Conservation (phyloP, 2,888 invertebrate genomes). For the Callyntrura sp. region DNA sequence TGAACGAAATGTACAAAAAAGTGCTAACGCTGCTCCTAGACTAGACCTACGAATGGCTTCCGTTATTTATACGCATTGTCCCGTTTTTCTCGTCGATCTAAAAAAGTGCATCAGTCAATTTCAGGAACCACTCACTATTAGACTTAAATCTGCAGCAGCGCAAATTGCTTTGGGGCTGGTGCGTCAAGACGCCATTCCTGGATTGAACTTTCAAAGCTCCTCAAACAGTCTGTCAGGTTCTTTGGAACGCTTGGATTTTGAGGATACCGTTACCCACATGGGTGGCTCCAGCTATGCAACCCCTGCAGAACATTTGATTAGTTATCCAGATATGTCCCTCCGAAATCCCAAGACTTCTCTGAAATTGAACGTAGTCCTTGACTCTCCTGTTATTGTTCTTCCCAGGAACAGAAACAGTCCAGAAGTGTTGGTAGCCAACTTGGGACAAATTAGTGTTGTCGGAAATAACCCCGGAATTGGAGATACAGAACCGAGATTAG, state of each 20-base stretch:
- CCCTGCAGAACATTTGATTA: constrained; percentile 25
- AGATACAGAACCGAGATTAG: constrained; percentile 9
- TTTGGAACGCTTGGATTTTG: constrained; percentile 80
- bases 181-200: constrained; percentile 85
- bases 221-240: constrained; percentile 81
- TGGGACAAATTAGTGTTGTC: constrained; percentile 92
- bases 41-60: constrained; percentile 91
- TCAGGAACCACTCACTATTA: constrained; percentile 87
- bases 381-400: constrained; percentile 96
- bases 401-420: constrained; percentile 92
- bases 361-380: constrained; percentile 90
- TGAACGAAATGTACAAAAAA: constrained; percentile 64
- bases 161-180: constrained; percentile 97
- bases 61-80: constrained; percentile 97
- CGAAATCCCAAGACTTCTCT: constrained; percentile 61
- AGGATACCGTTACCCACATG: constrained; percentile 37
- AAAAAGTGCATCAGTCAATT: constrained; percentile 90
- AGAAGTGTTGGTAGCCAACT: constrained; percentile 95
- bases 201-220: constrained; percentile 77
- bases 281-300: not conserved
- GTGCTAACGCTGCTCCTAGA: constrained; percentile 48
- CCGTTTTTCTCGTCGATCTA: constrained; percentile 93
- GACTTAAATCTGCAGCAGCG: constrained; percentile 95
- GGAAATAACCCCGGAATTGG: constrained; percentile 66
- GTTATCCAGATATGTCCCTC: constrained; percentile 9